These are phyloP conservation scores for Desmodus rotundus DNA, from an alignment of 2,113 vertebrate species.

Conservation along the genomic window DNA sequence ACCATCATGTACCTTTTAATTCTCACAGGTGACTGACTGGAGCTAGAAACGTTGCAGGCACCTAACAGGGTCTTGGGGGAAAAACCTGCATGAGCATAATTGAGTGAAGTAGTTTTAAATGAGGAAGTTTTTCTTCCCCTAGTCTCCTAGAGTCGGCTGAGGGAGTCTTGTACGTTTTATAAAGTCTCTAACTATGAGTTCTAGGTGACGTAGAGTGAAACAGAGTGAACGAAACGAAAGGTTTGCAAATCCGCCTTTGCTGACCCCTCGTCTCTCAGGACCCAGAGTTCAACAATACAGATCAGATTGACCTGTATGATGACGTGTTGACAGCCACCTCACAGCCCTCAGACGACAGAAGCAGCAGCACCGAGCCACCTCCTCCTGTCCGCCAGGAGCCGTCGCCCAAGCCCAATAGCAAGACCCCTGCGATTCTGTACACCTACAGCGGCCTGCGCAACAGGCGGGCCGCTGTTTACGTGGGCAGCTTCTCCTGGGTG, in stretches of 20 bases:
- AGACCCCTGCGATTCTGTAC: slow-evolving; percentile 80
- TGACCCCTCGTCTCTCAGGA: slow-evolving; percentile 74
- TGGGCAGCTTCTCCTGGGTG: slow-evolving; percentile 97
- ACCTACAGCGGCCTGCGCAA: slow-evolving; percentile 81
- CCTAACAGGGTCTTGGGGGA: not conserved
- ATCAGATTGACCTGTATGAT: slow-evolving; percentile 94
- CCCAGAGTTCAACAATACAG: slow-evolving; percentile 88
- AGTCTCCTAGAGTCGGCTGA: not conserved
- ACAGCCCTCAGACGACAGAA: slow-evolving; percentile 79
- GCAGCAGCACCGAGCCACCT: slow-evolving; percentile 72
- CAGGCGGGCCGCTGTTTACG: slow-evolving; percentile 87
- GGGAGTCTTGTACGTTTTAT: not conserved
- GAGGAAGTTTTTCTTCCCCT: not conserved
- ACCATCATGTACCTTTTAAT: not conserved
- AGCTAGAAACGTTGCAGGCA: not conserved
- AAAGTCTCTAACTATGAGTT: not conserved
- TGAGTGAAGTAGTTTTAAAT: not conserved
- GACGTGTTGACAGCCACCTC: slow-evolving; percentile 91
- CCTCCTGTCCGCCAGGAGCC: slow-evolving; percentile 79
- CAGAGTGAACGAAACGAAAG: not conserved
- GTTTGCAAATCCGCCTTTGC: not conserved
- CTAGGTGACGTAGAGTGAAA: not conserved
- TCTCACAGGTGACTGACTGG: not conserved
- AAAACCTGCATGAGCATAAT: not conserved
- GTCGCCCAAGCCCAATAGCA: slow-evolving; percentile 78